Base-by-base conservation (phyloP, 2,113 vertebrate genomes). In the Rhipidura dahli region DNA sequence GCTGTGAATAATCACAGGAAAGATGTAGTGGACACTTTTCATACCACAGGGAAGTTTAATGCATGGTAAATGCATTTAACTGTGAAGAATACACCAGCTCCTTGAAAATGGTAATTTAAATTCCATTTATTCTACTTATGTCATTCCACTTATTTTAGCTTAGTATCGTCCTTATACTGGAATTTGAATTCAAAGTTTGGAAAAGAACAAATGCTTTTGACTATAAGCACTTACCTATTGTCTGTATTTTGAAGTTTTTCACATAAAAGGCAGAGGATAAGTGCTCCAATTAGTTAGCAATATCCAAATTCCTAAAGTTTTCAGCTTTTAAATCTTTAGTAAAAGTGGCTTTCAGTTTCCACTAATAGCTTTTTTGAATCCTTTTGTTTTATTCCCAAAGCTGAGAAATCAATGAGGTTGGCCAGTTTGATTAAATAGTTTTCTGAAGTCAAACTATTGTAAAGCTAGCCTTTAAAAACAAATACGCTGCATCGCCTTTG, bases 341-440 rank as follows among this genome's bases (percentile, higher is more conserved):
- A 87, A 95, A 96, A 89, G 85, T 96, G 93, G 68, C 83, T 97
- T 97, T 97, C 83, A 83, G 87, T 81, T 97, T 64, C 93, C 42
- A 83, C 87, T 97, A 95, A 96, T 93, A 94, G 92, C 73, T 94
- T 95, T 94, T 97, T 93, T 87, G 91, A 87, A 96, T 95, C 90
- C 88, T 96, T 98, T 97, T 97, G 91, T 96, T 97, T 85, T 88
- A 84, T 77, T 78, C 89, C 75, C 66, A 72, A 95, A 96, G 89
- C 95, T 97, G 90, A 97, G 95, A 98, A 97, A 97, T 97, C 97
- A 97, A 84, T 96, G 90, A 96, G 90, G 42, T 84, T 97, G 92
- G 82, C 93, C 95, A 95, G 83, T 96, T 97, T 93, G 95, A 95
- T 96, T 95, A 96, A 97, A 96, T 97, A 89, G 56, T 45, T 97